Percentiles rank a stretch among this genome's conserved stretches.
phyloP scores from a whole-genome alignment of 1,140 invertebrate genomes.

The Rhagoletis pomonella region DNA sequence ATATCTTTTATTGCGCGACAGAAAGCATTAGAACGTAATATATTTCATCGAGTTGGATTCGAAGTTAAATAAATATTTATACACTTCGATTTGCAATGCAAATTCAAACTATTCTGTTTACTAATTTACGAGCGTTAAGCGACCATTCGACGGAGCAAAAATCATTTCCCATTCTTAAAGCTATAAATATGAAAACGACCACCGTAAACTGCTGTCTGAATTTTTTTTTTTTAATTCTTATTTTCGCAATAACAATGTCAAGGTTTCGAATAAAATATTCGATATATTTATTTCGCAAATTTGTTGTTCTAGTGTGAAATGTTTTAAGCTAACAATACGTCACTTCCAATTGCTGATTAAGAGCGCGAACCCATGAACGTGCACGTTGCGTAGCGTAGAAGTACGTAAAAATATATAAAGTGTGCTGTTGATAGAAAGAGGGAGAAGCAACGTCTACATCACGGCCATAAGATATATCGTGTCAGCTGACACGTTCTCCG shows the following conservation, averaged over 20 bases:
- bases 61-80: background rate
- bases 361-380: no score
- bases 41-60: background rate
- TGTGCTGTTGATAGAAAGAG: no score
- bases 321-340: background rate
- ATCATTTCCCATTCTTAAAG: slow-evolving; percentile 41
- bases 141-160: background rate
- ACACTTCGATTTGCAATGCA: slow-evolving; percentile 14
- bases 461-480: no score
- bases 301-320: background rate
- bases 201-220: slow-evolving; percentile 4
- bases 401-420: no score
- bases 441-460: no score
- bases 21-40: background rate
- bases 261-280: background rate
- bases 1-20: background rate
- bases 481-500: no score
- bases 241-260: background rate
- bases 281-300: background rate
- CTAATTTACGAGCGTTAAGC: slow-evolving; percentile 11
- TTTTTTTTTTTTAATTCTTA: background rate
- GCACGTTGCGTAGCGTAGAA: no score
- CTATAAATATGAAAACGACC: slow-evolving; percentile 15
- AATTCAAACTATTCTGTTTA: background rate
- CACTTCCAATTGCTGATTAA: background rate